These are phyloP conservation scores for Nothocercus julius DNA, from an alignment of 2,113 vertebrate species.

Conservation along the genomic window DNA sequence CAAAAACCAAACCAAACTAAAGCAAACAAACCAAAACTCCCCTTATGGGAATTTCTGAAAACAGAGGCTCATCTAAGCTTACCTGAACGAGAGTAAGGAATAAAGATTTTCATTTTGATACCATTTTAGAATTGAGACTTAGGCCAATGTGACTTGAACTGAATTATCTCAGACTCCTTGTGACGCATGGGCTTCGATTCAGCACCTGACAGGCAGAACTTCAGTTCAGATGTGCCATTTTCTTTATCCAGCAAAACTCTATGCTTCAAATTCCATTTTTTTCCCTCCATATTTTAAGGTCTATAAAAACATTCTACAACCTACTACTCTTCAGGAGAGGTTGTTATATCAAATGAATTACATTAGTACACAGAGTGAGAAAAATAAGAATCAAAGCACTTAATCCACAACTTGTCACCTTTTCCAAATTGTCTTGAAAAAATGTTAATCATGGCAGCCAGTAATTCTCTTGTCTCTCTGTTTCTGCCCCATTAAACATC, in stretches of 20 bases:
- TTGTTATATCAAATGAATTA: background rate
- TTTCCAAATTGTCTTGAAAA: background rate
- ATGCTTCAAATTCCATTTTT: background rate
- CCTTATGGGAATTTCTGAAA: background rate
- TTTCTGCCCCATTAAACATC: conserved; percentile 24
- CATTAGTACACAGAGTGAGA: background rate
- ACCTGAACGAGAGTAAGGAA: background rate
- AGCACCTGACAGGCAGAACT: accelerated
- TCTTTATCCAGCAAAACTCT: background rate
- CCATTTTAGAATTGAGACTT: background rate
- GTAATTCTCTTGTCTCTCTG: background rate
- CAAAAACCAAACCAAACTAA: too few species aligned
- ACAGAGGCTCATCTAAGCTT: background rate
- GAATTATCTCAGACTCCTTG: background rate
- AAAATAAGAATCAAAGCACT: background rate
- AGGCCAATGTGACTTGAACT: background rate
- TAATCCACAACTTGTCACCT: background rate
- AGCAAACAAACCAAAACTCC: background rate
- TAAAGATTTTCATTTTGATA: background rate
- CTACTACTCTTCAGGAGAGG: background rate
- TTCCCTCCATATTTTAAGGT: background rate
- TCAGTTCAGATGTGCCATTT: background rate
- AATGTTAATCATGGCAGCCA: background rate
- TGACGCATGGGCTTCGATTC: background rate
- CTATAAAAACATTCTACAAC: background rate